Conservation (phyloP, 2,888 invertebrate species). For the Cremastobaeus sp. region DNA sequence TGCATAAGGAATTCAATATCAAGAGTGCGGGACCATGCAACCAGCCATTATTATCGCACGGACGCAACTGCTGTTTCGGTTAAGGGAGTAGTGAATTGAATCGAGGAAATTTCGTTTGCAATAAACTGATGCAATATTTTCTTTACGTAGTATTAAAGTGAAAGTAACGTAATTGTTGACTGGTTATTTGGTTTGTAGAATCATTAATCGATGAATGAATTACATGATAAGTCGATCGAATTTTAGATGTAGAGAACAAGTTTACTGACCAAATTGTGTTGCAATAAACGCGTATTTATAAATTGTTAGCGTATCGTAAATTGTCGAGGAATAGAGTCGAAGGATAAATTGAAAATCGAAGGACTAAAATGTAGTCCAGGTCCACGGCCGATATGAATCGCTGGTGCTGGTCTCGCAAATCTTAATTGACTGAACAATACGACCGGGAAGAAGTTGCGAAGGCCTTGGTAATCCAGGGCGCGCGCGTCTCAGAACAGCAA, state of each 20-base stretch:
- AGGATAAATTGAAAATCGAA: slow-evolving; percentile 6
- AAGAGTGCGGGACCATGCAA: slow-evolving; percentile 5
- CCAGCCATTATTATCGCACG: slow-evolving; percentile 49
- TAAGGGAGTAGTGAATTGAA: slow-evolving; percentile 21
- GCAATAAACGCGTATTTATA: slow-evolving; percentile 45
- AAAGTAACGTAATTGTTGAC: slow-evolving; percentile 28
- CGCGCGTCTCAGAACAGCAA: slow-evolving; percentile 2
- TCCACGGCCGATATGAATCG: slow-evolving; percentile 43
- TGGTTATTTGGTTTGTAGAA: too few species aligned
- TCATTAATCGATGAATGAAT: too few species aligned
- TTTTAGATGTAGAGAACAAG: slow-evolving; percentile 38
- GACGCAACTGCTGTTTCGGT: slow-evolving; percentile 28
- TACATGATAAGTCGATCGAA: slow-evolving; percentile 12
- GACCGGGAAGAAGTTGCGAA: slow-evolving; percentile 7
- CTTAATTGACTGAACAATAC: background rate
- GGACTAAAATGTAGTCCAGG: slow-evolving; percentile 13
- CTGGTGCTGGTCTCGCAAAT: slow-evolving; percentile 24
- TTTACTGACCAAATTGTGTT: slow-evolving; percentile 34
- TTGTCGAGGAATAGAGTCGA: background rate
- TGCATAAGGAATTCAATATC: slow-evolving; percentile 53
- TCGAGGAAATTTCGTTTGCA: slow-evolving; percentile 48
- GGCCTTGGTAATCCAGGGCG: too few species aligned
- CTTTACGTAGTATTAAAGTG: slow-evolving; percentile 22
- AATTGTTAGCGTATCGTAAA: slow-evolving; percentile 3
- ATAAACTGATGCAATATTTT: slow-evolving; percentile 49